A percentile compares a stretch with the other conserved stretches of the same genome.
Conservation (phyloP, 2,113 vertebrate species). For the Sphaerodactylus townsendi region DNA sequence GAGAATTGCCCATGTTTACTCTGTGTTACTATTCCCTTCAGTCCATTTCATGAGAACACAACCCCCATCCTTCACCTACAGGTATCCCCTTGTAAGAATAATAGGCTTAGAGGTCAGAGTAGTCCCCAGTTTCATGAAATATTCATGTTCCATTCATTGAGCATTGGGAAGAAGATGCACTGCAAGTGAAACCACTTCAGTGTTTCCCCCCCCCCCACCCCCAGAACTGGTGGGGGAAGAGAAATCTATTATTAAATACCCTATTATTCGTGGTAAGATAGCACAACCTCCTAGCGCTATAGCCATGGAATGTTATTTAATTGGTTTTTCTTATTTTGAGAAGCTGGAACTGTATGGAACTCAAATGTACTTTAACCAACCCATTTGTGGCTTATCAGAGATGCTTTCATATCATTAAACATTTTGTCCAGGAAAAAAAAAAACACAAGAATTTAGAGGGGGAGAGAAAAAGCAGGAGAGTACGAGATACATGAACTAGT, state of each 20-base stretch:
- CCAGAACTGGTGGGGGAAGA: conserved; percentile 40
- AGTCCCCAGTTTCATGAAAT: conserved; percentile 47
- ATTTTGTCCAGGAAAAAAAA: conserved; percentile 61
- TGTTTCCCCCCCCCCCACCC: conserved; percentile 41
- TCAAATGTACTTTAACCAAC: conserved; percentile 68
- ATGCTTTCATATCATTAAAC: conserved; percentile 63
- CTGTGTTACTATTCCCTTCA: not conserved
- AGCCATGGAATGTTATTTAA: conserved; percentile 70
- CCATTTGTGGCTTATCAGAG: conserved; percentile 52
- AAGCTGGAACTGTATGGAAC: conserved; percentile 63
- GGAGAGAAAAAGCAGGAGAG: not conserved
- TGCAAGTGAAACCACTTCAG: conserved; percentile 63
- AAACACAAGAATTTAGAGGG: not conserved
- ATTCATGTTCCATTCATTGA: conserved; percentile 55
- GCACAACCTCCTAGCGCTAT: conserved; percentile 60
- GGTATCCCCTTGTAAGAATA: conserved; percentile 20
- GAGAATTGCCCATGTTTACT: not conserved
- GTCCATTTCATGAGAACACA: not conserved
- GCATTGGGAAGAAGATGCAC: conserved; percentile 58
- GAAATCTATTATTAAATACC: conserved; percentile 77
- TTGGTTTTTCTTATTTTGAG: conserved; percentile 74
- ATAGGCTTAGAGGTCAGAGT: conserved; percentile 11
- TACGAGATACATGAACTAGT: conserved; percentile 27
- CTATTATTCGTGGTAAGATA: conserved; percentile 72
- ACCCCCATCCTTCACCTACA: not conserved